Evolutionary conservation across 2,797 vertebrate species (phyloP), one percentile per base, ranked within the genome.

Genomic region (Acrocephalus scirpaceus): DNA sequence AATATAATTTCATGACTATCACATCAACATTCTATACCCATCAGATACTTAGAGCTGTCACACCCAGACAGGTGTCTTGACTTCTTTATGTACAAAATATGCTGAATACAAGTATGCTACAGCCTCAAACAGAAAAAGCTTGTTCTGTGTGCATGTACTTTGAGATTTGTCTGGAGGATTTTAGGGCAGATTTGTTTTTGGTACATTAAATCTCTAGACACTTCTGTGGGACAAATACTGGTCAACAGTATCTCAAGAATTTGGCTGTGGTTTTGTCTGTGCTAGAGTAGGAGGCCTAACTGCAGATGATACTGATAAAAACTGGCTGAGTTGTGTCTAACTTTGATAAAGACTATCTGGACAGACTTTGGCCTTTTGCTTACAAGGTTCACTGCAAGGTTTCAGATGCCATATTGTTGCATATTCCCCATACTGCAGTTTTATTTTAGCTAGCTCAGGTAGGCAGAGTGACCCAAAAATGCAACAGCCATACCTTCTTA

Each of bases 321-420:
- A 72, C 51, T 66, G 83, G 20, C 54, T 57, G 58, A 21, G 79
- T 90, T 93, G 40, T 93, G 88, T 94, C 90, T 95, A 90, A 62
- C 34, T 23, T 42, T 25, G 67, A 92, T 72, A 87, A 90, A 77
- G 62, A 51, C 32, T n/a, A 74, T 58, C 61, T 3, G 1, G n/a
- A 69, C 58, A 96, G 78, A 64, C 78, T 71, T 57, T 12, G 26
- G 8, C 57, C 86, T 44, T 62, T 84, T 54, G 36, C 66, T 90
- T 48, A 16, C 66, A 80, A 82, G 45, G n/a, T 47, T 88, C 79
- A 72, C 38, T 25, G n/a, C 65, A 84, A 72, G 70, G 82, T 75
- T 71, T 88, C n/a, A 45, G 66, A 93, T 69, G 23, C n/a, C 29
- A 62, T 50, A 45, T n/a, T 34, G 51, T 36, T 88, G 27, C 27